Base-by-base conservation (phyloP, 2,797 vertebrate genomes). In the Mionectes olivaceus region DNA sequence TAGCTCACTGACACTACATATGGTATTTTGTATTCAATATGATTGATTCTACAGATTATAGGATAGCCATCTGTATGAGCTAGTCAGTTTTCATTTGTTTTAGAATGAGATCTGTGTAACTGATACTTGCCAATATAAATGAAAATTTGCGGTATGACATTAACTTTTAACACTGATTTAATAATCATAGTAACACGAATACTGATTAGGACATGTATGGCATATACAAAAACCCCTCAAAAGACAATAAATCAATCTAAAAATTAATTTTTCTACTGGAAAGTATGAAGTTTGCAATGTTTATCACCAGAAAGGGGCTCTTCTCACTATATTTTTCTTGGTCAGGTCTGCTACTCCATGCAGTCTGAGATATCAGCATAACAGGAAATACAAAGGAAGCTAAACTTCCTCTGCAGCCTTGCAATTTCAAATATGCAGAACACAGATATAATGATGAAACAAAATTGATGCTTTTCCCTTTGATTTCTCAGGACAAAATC, bases 381-480 rank as follows among this genome's bases (percentile, higher is more conserved):
- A 85, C 71, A 93, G 90, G 92, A 96, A 94, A 78, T 50, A 74
- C n/a, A 87, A 90, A 92, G 87, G 79, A 90, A 94, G 64, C 17
- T 35, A 65, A 80, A 68, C 57, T 92, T 96, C 94, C 93, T 90
- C 71, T 89, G 68, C 39, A 87, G 65, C 24, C 47, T 61, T 76
- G 67, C 18, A 65, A 71, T 85, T 89, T 89, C 71, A 93, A 87
- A 71, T 46, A 92, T 78, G 71, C 46, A 83, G 53, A 90, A 75
- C 39, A 50, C 8, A 94, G 75, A 81, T 83, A 87, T 19, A 93
- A 60, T 0, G 2, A 59, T 55, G 53, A 73, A 92, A 78, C 21
- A 69, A 90, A 89, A 85, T 47, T 0, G 0, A 64, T 60, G 11
- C 23, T 84, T 81, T 24, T 86, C 49, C 41, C 28, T 90, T 85